phyloP scores from a whole-genome alignment of 92 coral and sea anemone species.

The Meandrina meandrites region DNA sequence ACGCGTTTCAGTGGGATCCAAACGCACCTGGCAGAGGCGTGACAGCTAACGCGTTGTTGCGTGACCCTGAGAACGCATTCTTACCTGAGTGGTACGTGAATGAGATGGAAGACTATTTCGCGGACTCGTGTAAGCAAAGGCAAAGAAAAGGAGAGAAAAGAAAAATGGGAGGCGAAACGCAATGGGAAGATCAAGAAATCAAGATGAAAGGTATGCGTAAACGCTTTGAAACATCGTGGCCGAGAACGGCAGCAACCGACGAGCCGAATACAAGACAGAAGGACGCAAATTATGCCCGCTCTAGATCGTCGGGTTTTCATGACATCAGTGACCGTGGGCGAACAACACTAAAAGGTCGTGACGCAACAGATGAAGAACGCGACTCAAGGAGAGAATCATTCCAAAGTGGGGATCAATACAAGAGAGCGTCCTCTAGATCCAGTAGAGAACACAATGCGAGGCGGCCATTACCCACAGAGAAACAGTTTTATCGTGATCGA shows the following conservation, averaged over 20 bases:
- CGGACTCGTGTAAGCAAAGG: neutral
- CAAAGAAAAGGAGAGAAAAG: neutral
- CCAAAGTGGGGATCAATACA: neutral
- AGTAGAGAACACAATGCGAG: neutral
- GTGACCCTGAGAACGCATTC: slow-evolving; percentile 16
- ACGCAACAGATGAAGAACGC: neutral
- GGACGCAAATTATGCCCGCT: neutral
- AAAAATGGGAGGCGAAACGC: neutral
- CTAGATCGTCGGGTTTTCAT: neutral
- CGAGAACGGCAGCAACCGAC: neutral
- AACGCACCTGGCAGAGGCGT: slow-evolving; percentile 15
- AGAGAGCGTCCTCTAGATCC: neutral
- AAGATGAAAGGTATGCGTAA: neutral
- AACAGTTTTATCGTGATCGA: neutral
- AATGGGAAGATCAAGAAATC: neutral
- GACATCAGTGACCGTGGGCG: neutral
- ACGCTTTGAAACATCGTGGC: slow-evolving; percentile 36
- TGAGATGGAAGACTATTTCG: slow-evolving; percentile 36
- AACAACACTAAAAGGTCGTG: neutral
- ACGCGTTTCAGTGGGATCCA: slow-evolving; percentile 36
- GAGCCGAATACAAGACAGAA: neutral
- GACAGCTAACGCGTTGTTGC: neutral
- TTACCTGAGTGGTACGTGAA: slow-evolving; percentile 41
- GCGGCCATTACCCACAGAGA: neutral
- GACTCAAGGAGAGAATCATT: neutral